phyloP scores from a whole-genome alignment of 92 coral and sea anemone genomes.

The Phenganax subtilis region DNA sequence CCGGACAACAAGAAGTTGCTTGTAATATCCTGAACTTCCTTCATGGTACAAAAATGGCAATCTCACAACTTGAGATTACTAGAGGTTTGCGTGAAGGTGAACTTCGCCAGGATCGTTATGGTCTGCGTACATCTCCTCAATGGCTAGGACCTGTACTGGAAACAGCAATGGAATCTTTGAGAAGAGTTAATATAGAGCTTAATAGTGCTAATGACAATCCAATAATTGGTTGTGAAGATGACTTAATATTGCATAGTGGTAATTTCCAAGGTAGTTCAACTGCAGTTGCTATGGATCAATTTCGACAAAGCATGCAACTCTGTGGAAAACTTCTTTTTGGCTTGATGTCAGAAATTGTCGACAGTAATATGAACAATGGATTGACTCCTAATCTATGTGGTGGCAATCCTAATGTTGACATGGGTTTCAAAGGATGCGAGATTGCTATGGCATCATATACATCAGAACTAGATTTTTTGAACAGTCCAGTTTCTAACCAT shows the following conservation, averaged over 20 bases:
- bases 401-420: constrained; percentile 39
- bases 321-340: constrained; percentile 49
- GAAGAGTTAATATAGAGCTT: constrained; percentile 40
- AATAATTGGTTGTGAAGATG: constrained; percentile 39
- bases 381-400: constrained; percentile 49
- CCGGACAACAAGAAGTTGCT: constrained; percentile 48
- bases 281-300: constrained; percentile 49
- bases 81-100: constrained; percentile 31
- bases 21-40: constrained; percentile 34
- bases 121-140: constrained; percentile 48
- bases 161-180: constrained; percentile 37
- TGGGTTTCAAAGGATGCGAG: constrained; percentile 48
- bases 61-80: constrained; percentile 34
- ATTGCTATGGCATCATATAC: constrained; percentile 48
- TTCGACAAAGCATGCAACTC: constrained; percentile 48
- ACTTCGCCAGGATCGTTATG: constrained; percentile 46
- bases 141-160: constrained; percentile 49
- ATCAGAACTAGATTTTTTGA: constrained; percentile 45
- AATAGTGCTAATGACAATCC: constrained; percentile 49
- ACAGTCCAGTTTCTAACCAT: constrained; percentile 46
- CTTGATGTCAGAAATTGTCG: constrained; percentile 45
- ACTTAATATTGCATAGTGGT: constrained; percentile 30
- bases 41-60: constrained; percentile 41
- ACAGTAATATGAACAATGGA: constrained; percentile 39
- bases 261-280: constrained; percentile 49